Percentiles rank a stretch among this genome's conserved stretches.
Conservation (phyloP, 2,888 invertebrate genomes). For the Mimumesa dahlbomi region DNA sequence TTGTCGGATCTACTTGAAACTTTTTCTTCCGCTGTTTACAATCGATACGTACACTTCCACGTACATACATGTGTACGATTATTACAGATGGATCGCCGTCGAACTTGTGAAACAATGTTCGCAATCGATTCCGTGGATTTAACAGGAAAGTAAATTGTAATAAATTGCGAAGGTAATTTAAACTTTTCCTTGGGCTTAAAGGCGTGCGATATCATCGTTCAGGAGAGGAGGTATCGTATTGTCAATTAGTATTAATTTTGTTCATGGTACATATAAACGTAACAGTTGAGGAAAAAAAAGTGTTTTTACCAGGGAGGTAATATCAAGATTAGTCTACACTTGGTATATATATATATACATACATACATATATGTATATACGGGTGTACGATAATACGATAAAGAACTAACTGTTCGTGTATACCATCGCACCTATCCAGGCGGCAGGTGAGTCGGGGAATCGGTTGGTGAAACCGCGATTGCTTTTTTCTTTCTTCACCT, state of each 20-base stretch:
- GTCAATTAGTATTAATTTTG: background rate
- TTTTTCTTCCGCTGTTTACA: slow-evolving; percentile 52
- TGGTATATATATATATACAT: too few species aligned
- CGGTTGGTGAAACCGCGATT: slow-evolving; percentile 51
- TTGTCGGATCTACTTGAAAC: slow-evolving; percentile 51
- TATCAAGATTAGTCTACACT: slow-evolving; percentile 54
- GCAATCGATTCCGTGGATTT: too few species aligned
- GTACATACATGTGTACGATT: slow-evolving; percentile 1
- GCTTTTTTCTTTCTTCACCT: slow-evolving; percentile 19
- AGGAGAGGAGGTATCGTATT: background rate
- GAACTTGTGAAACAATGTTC: too few species aligned
- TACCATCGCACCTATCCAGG: slow-evolving; percentile 38
- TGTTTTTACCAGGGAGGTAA: slow-evolving; percentile 10
- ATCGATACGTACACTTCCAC: slow-evolving; percentile 35
- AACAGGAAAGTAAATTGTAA: too few species aligned
- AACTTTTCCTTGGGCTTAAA: too few species aligned
- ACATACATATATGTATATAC: slow-evolving; percentile 13
- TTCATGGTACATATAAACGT: background rate
- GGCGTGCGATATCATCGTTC: background rate
- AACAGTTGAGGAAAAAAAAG: slow-evolving; percentile 12
- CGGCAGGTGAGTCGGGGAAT: slow-evolving; percentile 60
- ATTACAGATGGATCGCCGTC: background rate
- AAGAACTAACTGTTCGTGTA: slow-evolving; percentile 45
- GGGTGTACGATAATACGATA: slow-evolving; percentile 49
- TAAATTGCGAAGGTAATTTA: too few species aligned